A percentile compares a stretch with the other conserved stretches of the same genome.
phyloP scores from a whole-genome alignment of 1,140 invertebrate species.

The Camponotus floridanus region DNA sequence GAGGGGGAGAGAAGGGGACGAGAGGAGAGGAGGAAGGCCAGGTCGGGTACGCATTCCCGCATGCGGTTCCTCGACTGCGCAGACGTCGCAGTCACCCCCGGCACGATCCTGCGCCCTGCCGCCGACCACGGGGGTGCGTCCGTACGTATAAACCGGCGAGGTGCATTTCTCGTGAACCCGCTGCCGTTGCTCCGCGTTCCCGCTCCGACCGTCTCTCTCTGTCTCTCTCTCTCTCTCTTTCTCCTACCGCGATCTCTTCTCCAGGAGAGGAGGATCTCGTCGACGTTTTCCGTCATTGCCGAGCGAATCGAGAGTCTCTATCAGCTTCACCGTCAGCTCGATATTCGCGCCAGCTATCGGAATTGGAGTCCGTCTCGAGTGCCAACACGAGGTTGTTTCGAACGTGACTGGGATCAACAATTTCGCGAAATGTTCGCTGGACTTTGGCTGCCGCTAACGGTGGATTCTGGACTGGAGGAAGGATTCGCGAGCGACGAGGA shows the following conservation, averaged over 20 bases:
- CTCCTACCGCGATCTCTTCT: neutral
- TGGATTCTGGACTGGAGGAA: neutral
- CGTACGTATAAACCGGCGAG: conserved; percentile 65
- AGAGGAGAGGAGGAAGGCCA: neutral
- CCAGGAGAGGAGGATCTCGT: neutral
- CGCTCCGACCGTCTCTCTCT: conserved; percentile 36
- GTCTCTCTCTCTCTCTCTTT: conserved; percentile 1
- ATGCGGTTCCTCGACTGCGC: conserved; percentile 62
- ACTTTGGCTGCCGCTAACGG: neutral
- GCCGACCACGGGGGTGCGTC: conserved; percentile 72
- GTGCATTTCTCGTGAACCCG: conserved; percentile 60
- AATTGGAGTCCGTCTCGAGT: neutral
- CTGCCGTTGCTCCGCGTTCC: conserved; percentile 46
- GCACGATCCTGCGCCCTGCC: conserved; percentile 65
- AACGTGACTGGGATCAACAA: neutral
- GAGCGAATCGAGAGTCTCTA: neutral
- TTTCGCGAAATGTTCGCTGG: neutral
- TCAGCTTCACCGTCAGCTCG: neutral
- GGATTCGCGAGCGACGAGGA: neutral
- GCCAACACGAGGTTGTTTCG: neutral
- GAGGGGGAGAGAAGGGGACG: neutral
- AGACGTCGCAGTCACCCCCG: conserved; percentile 19
- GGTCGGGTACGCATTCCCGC: conserved; percentile 58
- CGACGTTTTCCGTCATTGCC: neutral
- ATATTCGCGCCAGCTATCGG: neutral